Evolutionary conservation across 2,888 invertebrate species (phyloP).

Genomic region (Lycaena phlaeas): DNA sequence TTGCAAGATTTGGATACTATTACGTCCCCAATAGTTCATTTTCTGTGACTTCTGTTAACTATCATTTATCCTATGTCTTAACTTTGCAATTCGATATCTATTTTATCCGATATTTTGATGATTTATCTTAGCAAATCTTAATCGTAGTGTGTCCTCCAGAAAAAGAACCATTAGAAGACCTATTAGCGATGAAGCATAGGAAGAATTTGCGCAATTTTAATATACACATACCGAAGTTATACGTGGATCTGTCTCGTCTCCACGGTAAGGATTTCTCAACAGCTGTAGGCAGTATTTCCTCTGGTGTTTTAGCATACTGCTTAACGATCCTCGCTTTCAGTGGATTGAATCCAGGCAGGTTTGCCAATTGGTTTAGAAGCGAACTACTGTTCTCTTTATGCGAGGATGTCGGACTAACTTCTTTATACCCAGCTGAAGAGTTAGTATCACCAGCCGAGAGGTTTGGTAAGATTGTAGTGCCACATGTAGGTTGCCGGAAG

Average conservation of each 20-base stretch:
- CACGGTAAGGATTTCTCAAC: constrained; percentile 89
- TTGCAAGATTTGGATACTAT: too few species aligned
- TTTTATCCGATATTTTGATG: too few species aligned
- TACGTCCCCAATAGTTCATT: too few species aligned
- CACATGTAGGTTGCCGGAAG: constrained; percentile 69
- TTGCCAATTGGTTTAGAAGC: constrained; percentile 79
- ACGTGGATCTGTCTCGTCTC: constrained; percentile 83
- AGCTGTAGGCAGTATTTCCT: constrained; percentile 79
- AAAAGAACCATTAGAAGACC: not conserved
- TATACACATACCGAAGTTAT: constrained; percentile 78
- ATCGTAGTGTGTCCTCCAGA: too few species aligned
- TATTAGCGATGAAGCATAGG: constrained; percentile 12
- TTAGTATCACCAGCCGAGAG: constrained; percentile 50
- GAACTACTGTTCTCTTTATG: constrained; percentile 79
- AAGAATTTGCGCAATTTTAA: constrained; percentile 13
- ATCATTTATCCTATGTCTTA: too few species aligned
- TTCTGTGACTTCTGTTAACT: too few species aligned
- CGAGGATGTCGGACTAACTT: constrained; percentile 71
- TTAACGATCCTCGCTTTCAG: constrained; percentile 80
- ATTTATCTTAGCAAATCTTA: too few species aligned
- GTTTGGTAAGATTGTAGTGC: constrained; percentile 56
- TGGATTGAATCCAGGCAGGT: constrained; percentile 79
- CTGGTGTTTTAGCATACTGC: constrained; percentile 76
- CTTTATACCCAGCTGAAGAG: constrained; percentile 62
- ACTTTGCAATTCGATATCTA: too few species aligned